Evolutionary conservation across 2,797 vertebrate species (phyloP).

Genomic region (Acanthopagrus latus): DNA sequence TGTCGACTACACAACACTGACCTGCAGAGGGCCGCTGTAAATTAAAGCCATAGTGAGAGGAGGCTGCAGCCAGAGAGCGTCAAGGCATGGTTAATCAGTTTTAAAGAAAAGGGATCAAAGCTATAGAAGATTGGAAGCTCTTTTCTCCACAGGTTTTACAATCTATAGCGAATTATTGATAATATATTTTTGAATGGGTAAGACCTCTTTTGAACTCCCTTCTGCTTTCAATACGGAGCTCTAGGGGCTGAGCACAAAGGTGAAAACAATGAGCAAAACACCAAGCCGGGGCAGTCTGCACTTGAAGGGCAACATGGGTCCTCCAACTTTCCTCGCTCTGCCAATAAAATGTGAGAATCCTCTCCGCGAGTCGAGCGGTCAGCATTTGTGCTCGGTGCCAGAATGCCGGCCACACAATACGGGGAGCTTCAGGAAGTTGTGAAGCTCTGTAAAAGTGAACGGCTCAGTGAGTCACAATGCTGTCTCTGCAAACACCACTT

Average conservation of each 20-base stretch:
- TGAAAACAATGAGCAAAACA: slow-evolving; percentile 66
- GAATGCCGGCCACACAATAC: slow-evolving; percentile 73
- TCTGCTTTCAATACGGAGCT: slow-evolving; percentile 34
- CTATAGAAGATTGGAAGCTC: slow-evolving; percentile 44
- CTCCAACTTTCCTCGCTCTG: slow-evolving; percentile 51
- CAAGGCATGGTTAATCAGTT: slow-evolving; percentile 73
- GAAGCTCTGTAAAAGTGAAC: slow-evolving; percentile 80
- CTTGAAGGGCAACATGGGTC: slow-evolving; percentile 64
- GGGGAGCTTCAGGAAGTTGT: slow-evolving; percentile 79
- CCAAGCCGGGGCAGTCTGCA: slow-evolving; percentile 46
- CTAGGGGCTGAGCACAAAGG: slow-evolving; percentile 50
- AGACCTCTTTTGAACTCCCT: slow-evolving; percentile 57
- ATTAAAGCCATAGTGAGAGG: slow-evolving; percentile 69
- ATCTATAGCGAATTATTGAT: slow-evolving; percentile 68
- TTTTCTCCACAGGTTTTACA: slow-evolving; percentile 70
- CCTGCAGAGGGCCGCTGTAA: slow-evolving; percentile 73
- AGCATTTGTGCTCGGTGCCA: slow-evolving; percentile 74
- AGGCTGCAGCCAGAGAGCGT: slow-evolving; percentile 58
- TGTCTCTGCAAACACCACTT: slow-evolving; percentile 78
- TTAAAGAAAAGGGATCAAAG: slow-evolving; percentile 68
- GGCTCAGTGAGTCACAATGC: slow-evolving; percentile 82
- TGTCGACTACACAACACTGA: slow-evolving; percentile 65
- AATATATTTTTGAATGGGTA: slow-evolving; percentile 55
- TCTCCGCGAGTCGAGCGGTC: slow-evolving; percentile 61
- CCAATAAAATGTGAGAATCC: slow-evolving; percentile 78